phyloP scores from a whole-genome alignment of 2,888 invertebrate species.

The Dynastes grantii region DNA sequence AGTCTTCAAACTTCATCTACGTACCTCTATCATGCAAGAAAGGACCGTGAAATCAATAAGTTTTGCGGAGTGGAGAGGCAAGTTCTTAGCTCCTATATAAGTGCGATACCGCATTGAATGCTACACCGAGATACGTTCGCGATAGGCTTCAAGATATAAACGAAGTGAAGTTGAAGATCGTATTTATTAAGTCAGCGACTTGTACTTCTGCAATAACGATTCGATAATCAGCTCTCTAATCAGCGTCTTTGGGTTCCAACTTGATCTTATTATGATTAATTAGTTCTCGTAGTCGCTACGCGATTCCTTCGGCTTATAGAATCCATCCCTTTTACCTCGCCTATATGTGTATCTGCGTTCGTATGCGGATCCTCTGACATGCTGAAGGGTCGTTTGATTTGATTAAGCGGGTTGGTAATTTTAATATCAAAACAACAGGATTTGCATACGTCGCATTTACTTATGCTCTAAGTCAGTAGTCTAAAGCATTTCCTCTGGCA shows the following conservation, averaged over 20 bases:
- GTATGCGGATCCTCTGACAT: constrained; percentile 13
- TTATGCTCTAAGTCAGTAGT: not conserved
- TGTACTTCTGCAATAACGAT: constrained; percentile 27
- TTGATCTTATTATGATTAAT: constrained; percentile 50
- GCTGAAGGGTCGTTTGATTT: constrained; percentile 40
- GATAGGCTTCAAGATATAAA: constrained; percentile 2
- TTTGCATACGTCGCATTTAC: constrained; percentile 32
- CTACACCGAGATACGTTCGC: not conserved
- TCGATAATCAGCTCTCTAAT: constrained; percentile 44
- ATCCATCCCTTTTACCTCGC: constrained; percentile 1
- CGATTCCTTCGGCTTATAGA: constrained; percentile 28
- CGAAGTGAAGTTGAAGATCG: not conserved
- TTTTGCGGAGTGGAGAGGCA: not conserved
- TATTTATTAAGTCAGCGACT: constrained; percentile 24
- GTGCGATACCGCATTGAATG: not conserved
- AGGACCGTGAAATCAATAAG: constrained; percentile 15
- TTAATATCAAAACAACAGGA: constrained; percentile 43
- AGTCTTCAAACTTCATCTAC: constrained; percentile 17
- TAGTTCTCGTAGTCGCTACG: constrained; percentile 32
- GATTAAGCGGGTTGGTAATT: constrained; percentile 35
- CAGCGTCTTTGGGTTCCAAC: constrained; percentile 41
- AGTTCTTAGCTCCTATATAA: not conserved
- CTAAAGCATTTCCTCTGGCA: not conserved
- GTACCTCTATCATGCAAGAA: not conserved
- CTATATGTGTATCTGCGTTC: not conserved